phyloP scores from a whole-genome alignment of 2,113 vertebrate species.

The Mustelus asterias region DNA sequence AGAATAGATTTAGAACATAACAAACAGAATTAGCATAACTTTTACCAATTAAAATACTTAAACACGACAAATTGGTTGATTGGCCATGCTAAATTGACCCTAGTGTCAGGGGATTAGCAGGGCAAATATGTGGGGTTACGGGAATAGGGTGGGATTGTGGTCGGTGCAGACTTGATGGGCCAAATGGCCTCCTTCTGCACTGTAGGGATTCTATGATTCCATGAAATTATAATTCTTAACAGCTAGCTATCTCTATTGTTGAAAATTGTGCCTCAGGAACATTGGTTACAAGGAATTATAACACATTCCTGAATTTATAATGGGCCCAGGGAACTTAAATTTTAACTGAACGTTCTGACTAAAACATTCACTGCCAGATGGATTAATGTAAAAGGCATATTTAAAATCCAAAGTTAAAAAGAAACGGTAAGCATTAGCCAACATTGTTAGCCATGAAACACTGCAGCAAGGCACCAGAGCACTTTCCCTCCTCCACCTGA shows the following conservation, averaged over 20 bases:
- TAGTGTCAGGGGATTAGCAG: no score
- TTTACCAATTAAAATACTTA: no score
- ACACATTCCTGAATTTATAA: not conserved
- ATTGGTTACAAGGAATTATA: not conserved
- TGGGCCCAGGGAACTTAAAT: not conserved
- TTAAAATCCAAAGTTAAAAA: conserved; percentile 4
- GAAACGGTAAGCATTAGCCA: not conserved
- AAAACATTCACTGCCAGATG: not conserved
- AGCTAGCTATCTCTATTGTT: not conserved
- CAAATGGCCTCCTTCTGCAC: no score
- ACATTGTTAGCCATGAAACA: not conserved
- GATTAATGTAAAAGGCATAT: not conserved
- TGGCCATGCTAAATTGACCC: no score
- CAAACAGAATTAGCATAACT: no score
- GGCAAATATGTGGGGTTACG: no score
- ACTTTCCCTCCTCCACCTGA: not conserved
- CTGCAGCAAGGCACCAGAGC: not conserved
- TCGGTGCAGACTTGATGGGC: no score
- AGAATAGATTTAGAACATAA: no score
- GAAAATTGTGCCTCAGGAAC: not conserved
- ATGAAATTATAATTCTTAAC: no score
- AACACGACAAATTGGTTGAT: no score
- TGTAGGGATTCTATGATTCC: no score
- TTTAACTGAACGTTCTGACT: not conserved
- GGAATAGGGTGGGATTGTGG: no score